Base-by-base conservation (phyloP, 1,140 invertebrate genomes). In the Hestina assimilis region DNA sequence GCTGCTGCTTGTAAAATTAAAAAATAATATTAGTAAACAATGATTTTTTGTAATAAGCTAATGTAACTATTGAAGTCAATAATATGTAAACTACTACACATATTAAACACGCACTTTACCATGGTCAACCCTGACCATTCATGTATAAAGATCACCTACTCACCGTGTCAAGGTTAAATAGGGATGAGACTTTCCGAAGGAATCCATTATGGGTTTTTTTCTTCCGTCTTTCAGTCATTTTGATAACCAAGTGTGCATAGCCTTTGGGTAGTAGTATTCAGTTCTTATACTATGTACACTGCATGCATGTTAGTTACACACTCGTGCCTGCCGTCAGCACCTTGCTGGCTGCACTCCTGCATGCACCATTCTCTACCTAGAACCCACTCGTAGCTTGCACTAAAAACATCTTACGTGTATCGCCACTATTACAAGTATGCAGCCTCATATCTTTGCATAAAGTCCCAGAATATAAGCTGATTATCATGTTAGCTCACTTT, bases 81-180 rank as follows among this genome's bases (percentile, higher is more conserved):
- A n/a, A n/a, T n/a, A n/a, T n/a, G n/a, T n/a, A n/a, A n/a, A n/a
- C n/a, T n/a, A n/a, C n/a, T n/a, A n/a, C n/a, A n/a, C n/a, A n/a
- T n/a, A n/a, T n/a, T n/a, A n/a, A n/a, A n/a, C n/a, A n/a, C n/a
- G n/a, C 14, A 33, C 4, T 14, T 33, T 4, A 0, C 0, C 1
- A 14, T 9, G 33, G 2, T 38, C 33, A 20, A 8, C 6, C 4
- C n/a, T 12, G 12, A 43, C 14, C 47, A n/a, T 14, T 24, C 28
- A 50, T 29, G 20, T 51, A 43, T 31, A 14, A 35, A 29, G 29
- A 38, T 51, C 51, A 75, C 72, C 69, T 69, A 89, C 91, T 94
- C 90, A 93, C 94, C 93, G 92, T 93, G 78, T 95, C 94, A 87
- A 96, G 91, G 91, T 94, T 95, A 90, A 96, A 95, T 71, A 96